Base-by-base conservation (phyloP, 2,797 vertebrate species). In the Halcyon smyrnensis region DNA sequence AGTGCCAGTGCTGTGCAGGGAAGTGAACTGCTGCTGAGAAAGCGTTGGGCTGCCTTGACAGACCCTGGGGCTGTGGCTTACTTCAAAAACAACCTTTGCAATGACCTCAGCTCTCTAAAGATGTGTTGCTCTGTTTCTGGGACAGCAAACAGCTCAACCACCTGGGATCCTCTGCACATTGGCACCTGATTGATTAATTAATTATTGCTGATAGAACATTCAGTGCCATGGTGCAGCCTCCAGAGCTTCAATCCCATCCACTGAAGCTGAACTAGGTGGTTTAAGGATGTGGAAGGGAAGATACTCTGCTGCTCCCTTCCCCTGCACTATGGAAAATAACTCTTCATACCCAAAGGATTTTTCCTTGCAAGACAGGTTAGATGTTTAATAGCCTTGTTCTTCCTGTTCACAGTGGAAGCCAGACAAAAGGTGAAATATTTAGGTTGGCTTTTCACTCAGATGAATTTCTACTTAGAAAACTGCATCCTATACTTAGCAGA, bases 101-200 rank as follows among this genome's bases (percentile, higher is more conserved):
- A 80, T 81, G 70, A 82, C 85, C 96, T 94, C 89, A 91, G 97
- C 74, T 88, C 37, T 85, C 84, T 76, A 37, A 87, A 96, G 96
- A 93, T 96, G 92, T 64, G 79, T 88, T n/a, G 84, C 53, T 86
- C 92, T 86, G 91, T 91, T 90, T 81, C 92, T 57, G 85, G 85
- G 94, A 96, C 84, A 95, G 78, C 81, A 45, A 73, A 88, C 45
- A 60, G 67, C 80, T 82, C 9, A 39, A 65, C 96, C 96, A 92
- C 89, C 94, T 80, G 79, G 79, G 94, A 96, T 85, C 46, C 76
- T 93, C 96, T 62, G 90, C 84, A 83, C 95, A 79, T 88, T 88
- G 95, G 89, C 96, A 97, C 87, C 91, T 51, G 50, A 28, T 51
- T 51, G 25, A 97, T 97, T 95, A 77, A 94, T 97, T 95, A 91